Percentiles rank a stretch among this genome's conserved stretches.
phyloP scores from a whole-genome alignment of 2,113 vertebrate genomes.

The Crypturellus undulatus region DNA sequence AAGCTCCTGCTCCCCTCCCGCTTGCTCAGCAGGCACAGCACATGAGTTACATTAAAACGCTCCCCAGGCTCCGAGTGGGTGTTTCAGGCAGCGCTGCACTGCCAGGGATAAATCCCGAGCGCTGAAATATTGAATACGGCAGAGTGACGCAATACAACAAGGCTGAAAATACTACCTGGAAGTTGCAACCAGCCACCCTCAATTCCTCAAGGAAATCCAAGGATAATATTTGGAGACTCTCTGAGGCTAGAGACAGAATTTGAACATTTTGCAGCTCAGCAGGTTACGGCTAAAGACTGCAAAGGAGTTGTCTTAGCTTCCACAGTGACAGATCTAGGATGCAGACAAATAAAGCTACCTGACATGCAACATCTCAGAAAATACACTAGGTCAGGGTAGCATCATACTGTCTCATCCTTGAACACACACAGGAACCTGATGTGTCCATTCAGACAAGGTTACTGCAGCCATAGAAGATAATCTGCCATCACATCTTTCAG shows the following conservation, averaged over 20 bases:
- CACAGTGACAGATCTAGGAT: neutral
- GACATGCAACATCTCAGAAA: neutral
- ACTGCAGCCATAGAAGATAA: neutral
- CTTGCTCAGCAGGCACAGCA: too few species aligned
- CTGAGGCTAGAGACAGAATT: neutral
- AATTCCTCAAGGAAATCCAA: neutral
- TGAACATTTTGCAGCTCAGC: neutral
- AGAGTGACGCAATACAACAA: neutral
- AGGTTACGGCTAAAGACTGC: neutral
- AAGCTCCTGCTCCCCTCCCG: too few species aligned
- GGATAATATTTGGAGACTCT: neutral
- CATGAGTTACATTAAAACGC: too few species aligned
- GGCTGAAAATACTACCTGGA: neutral
- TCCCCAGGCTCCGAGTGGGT: neutral
- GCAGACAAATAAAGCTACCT: neutral
- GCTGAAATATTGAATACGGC: neutral
- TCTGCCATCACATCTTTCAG: neutral
- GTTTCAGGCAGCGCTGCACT: neutral
- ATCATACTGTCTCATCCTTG: neutral
- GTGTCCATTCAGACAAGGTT: neutral
- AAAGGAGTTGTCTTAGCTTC: neutral
- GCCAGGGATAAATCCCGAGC: neutral
- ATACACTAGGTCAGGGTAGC: neutral
- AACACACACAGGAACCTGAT: neutral
- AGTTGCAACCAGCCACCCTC: neutral